phyloP scores from a whole-genome alignment of 2,113 vertebrate species.

The Sorex araneus region DNA sequence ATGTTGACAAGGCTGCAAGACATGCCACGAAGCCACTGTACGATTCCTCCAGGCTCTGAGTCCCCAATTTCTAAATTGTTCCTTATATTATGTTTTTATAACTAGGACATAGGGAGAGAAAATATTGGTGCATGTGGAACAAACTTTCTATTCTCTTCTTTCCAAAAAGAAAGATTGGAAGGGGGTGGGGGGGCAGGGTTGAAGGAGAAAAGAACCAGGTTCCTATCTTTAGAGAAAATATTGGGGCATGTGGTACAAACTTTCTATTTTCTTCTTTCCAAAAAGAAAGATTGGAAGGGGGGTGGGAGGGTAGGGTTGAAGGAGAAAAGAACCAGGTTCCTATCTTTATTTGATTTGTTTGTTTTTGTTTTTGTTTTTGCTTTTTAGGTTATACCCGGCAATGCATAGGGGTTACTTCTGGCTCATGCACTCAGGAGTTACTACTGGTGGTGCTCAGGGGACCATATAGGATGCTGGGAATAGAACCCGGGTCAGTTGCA shows the following conservation, averaged over 20 bases:
- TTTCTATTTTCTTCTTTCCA: background rate
- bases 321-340: background rate
- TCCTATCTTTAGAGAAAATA: background rate
- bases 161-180: background rate
- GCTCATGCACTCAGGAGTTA: too few relatives aligned
- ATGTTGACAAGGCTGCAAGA: too few relatives aligned
- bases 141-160: background rate
- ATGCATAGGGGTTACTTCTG: too few relatives aligned
- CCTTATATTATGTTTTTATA: constrained; percentile 28
- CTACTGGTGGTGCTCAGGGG: too few relatives aligned
- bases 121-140: background rate
- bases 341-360: too few relatives aligned
- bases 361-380: too few relatives aligned
- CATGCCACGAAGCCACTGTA: too few relatives aligned
- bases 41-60: too few relatives aligned
- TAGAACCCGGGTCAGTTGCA: too few relatives aligned
- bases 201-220: background rate
- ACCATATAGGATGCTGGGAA: too few relatives aligned
- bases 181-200: background rate
- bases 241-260: background rate
- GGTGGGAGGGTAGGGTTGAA: background rate
- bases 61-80: background rate
- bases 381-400: too few relatives aligned
- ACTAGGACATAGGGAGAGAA: background rate
- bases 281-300: background rate